phyloP scores from a whole-genome alignment of 2,888 invertebrate genomes.

The Drosophila helvetica region DNA sequence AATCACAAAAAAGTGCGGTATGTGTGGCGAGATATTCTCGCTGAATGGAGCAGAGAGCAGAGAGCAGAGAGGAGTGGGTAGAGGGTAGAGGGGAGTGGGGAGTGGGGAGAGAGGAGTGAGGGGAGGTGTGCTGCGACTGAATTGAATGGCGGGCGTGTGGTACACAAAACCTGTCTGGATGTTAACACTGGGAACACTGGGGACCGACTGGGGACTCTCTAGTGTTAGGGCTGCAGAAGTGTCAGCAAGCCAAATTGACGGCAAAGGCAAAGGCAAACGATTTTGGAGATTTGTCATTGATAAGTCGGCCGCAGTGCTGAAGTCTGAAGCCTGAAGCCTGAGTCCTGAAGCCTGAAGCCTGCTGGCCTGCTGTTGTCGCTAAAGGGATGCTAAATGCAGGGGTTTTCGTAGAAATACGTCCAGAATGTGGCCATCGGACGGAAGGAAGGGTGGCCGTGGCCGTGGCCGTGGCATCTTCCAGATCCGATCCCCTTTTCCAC shows the following conservation, averaged over 20 bases:
- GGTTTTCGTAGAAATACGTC: constrained; percentile 66
- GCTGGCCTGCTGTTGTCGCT: constrained; percentile 19
- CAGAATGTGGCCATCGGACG: constrained; percentile 34
- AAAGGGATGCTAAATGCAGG: constrained; percentile 58
- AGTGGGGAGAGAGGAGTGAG: not conserved
- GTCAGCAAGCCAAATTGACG: constrained; percentile 78
- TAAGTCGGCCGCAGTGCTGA: constrained; percentile 69
- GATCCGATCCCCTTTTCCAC: not conserved
- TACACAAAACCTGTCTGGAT: constrained; percentile 59
- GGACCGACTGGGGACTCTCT: constrained; percentile 28
- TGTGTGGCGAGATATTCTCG: constrained; percentile 38
- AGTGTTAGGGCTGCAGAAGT: constrained; percentile 59
- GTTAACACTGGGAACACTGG: constrained; percentile 43
- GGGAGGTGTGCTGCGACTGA: constrained; percentile 23
- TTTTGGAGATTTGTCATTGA: constrained; percentile 80
- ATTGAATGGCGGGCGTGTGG: constrained; percentile 18
- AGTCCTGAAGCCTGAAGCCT: constrained; percentile 9
- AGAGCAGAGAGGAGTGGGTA: no score
- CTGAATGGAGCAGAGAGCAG: no score
- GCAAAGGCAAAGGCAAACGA: constrained; percentile 69
- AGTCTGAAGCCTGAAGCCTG: not conserved
- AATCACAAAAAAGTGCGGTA: constrained; percentile 52
- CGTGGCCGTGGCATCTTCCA: not conserved
- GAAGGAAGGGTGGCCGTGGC: constrained; percentile 40
- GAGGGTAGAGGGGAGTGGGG: not conserved